Evolutionary conservation across 2,888 invertebrate species (phyloP).

Genomic region (Eupelmus urozonus): DNA sequence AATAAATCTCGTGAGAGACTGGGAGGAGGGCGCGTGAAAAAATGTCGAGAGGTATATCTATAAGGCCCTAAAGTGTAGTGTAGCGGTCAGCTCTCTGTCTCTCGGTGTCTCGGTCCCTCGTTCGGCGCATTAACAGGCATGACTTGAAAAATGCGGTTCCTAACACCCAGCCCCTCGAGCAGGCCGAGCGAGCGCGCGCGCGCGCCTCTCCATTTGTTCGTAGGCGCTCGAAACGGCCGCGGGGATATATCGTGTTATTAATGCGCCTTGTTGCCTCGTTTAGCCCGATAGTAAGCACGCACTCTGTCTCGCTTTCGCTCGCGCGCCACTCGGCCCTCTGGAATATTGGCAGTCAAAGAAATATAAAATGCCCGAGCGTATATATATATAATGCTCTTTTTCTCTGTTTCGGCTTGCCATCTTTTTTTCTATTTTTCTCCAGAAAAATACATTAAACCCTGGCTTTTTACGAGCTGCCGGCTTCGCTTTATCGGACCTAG

Average conservation of each 20-base stretch:
- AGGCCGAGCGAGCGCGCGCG: slow-evolving; percentile 38
- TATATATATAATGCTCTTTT: not conserved
- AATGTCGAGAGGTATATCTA: not conserved
- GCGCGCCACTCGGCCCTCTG: no score
- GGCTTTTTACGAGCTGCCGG: no score
- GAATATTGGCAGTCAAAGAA: not conserved
- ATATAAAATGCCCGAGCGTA: not conserved
- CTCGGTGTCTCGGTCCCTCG: not conserved
- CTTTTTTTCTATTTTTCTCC: no score
- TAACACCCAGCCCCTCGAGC: slow-evolving; percentile 30
- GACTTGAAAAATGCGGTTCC: slow-evolving; percentile 75
- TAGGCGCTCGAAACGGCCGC: slow-evolving; percentile 65
- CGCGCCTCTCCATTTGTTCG: slow-evolving; percentile 63
- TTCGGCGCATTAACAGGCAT: slow-evolving; percentile 73
- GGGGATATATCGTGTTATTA: slow-evolving; percentile 73
- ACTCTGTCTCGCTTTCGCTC: no score
- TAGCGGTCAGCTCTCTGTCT: slow-evolving; percentile 52
- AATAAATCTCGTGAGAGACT: slow-evolving; percentile 52
- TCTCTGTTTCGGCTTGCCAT: no score
- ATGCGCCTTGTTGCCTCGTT: slow-evolving; percentile 72
- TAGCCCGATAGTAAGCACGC: slow-evolving; percentile 69
- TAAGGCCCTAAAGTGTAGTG: not conserved
- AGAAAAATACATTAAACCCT: no score
- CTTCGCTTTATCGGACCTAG: not conserved
- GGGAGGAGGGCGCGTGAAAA: slow-evolving; percentile 29